phyloP scores from a whole-genome alignment of 2,797 vertebrate species.

The Neomorphus geoffroyi region DNA sequence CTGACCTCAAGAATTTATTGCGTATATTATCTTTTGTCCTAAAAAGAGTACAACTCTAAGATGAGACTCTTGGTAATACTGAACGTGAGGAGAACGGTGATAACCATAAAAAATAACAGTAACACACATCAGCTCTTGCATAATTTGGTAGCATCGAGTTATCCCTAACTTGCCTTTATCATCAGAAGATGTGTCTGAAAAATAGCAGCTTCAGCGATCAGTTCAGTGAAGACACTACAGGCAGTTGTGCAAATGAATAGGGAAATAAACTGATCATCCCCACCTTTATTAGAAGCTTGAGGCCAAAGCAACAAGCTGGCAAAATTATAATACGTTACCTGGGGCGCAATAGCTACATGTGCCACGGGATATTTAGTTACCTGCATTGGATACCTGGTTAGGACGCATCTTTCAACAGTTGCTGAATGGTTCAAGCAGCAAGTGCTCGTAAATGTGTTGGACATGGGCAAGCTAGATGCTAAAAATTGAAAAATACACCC shows the following conservation, averaged over 20 bases:
- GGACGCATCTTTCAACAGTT: background rate
- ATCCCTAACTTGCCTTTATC: background rate
- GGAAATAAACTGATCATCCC: background rate
- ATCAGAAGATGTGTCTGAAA: background rate
- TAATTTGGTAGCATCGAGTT: background rate
- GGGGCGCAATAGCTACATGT: rapidly evolving
- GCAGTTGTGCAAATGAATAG: background rate
- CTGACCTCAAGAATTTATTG: background rate
- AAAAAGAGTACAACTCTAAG: background rate
- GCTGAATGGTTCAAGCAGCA: background rate
- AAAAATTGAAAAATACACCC: background rate
- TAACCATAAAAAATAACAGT: background rate
- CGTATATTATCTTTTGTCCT: background rate
- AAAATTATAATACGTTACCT: rapidly evolving
- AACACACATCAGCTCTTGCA: background rate
- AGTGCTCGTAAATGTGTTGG: background rate
- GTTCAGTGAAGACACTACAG: background rate
- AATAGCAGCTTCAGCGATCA: background rate
- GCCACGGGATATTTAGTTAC: background rate
- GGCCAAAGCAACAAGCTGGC: background rate
- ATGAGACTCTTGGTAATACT: background rate
- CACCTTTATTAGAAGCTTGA: background rate
- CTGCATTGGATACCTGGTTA: background rate
- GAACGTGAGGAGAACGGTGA: background rate
- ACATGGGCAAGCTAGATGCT: background rate